Evolutionary conservation across 1,140 invertebrate genomes (phyloP), one percentile per base, ranked within the genome.

Genomic region (Tetragnatha versicolor): DNA sequence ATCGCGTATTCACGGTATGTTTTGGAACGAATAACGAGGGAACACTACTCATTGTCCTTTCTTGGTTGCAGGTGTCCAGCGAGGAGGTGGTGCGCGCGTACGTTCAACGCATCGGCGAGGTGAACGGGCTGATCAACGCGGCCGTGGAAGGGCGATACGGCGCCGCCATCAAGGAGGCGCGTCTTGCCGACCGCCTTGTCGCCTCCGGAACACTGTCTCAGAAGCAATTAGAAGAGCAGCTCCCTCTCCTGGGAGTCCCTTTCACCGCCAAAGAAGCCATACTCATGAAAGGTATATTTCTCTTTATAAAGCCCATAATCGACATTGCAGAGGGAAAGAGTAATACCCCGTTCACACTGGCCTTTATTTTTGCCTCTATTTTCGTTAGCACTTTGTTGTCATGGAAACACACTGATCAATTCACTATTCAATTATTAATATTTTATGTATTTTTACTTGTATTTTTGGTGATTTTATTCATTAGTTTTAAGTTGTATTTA

Each of bases 41-140:
- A 31, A 22, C 2, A 20, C 31, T 51, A 27, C 3, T n/a, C 2
- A n/a, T 10, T 68, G 4, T 25, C 20, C n/a, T 51, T 22, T 35
- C 2, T 33, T 31, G 25, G 25, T 73, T 80, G 4, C 55, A 84
- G 76, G 22, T 84, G 12, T 78, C 72, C 27, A 81, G 76, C 33
- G 69, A 77, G 25, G 80, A 83, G 17, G 80, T 86, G 12, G 83
- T 85, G 5, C 73, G 70, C 25, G 78, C 82, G 4, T 86, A 83
- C 75, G 82, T 85, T 20, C 63, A 76, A 1, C 76, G 85, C 2
- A 84, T 85, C 22, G 72, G 53, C 22, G 79, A 84, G 7, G 81
- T 86, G 5, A 82, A 85, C 49, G 82, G 83, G 12, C 33, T 83
- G 0, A 31, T 86, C 14, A 86, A 86, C 73, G 83, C 83, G 7